Evolutionary conservation across 2,888 invertebrate genomes (phyloP).

Genomic region (Caenorhabditis sp.): DNA sequence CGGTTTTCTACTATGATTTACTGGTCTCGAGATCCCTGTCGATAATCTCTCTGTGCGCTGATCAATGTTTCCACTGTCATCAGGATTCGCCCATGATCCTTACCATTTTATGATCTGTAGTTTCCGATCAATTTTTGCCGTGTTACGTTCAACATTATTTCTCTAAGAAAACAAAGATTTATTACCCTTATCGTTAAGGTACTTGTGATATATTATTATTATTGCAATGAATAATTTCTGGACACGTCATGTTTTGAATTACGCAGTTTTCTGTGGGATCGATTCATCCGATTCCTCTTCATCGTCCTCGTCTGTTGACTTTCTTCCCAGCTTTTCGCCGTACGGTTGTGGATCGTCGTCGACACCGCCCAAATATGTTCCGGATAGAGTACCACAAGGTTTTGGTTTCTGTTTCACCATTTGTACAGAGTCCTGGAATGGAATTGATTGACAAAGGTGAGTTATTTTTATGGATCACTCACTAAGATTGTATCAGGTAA

Average conservation of each 20-base stretch:
- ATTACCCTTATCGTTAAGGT: background rate
- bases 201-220: background rate
- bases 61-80: no score
- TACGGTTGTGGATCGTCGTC: slow-evolving; percentile 53
- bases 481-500: slow-evolving; percentile 82
- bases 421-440: slow-evolving; percentile 60
- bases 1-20: no score
- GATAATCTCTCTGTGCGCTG: no score
- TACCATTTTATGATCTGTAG: no score
- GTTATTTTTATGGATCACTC: background rate
- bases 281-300: slow-evolving; percentile 49
- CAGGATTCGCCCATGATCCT: no score
- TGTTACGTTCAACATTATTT: background rate
- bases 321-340: slow-evolving; percentile 23
- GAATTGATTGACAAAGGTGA: background rate
- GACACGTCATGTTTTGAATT: slow-evolving; percentile 48
- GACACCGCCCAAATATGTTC: slow-evolving; percentile 31
- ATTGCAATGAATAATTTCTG: slow-evolving; percentile 1
- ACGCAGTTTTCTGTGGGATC: slow-evolving; percentile 52
- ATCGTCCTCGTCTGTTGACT: slow-evolving; percentile 37
- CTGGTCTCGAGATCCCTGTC: no score
- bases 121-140: background rate
- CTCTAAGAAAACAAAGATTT: background rate
- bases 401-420: slow-evolving; percentile 55
- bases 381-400: slow-evolving; percentile 51